Evolutionary conservation across 2,797 vertebrate genomes (phyloP), one percentile per base, ranked within the genome.

Genomic region (Gymnocypris eckloni): DNA sequence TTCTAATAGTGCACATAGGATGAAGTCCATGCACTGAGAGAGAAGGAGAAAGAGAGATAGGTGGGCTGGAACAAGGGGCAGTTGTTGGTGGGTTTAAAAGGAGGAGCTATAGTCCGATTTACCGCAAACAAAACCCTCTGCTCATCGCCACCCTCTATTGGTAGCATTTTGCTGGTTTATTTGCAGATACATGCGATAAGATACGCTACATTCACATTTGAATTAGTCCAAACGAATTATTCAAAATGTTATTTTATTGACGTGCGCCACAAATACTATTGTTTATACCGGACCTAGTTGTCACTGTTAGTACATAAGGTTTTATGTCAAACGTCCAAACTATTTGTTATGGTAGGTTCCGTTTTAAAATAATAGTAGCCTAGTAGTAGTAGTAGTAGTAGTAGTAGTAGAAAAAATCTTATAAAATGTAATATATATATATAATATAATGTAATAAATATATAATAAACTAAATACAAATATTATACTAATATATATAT

Each of bases 121-220:
- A 73, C 37, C 22, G 28, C 83, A 72, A 82, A 88, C 48, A 82
- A 71, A 77, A 75, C 59, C 33, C 37, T 69, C 33, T 59, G 84
- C 87, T 86, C 82, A 81, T 71, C 69, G 79, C 81, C 73, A 87
- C 86, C 90, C 85, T 70, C 90, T 90, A 45, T 78, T 84, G 90
- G 90, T 56, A 45, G 39, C 7, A 59, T 78, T 52, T 25, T 45
- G 54, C 28, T 66, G 41, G 28, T 73, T 43, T 43, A 18, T n/a
- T 73, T 22, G 67, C n/a, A 54, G 13, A 6, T 15, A 18, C 37
- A 28, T 43, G 15, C 16, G 13, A 56, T 25, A 22, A 39, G 8
- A 28, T 16, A 52, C 22, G 33, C 52, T 61, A 20, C 20, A 61
- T 64, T 43, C n/a, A 28, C 16, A 28, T 16, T 6, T n/a, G 13